A percentile compares a stretch with the other conserved stretches of the same genome.
These are phyloP conservation scores for Uloborus diversus DNA, from an alignment of 1,140 invertebrate species.

Conservation along the genomic window DNA sequence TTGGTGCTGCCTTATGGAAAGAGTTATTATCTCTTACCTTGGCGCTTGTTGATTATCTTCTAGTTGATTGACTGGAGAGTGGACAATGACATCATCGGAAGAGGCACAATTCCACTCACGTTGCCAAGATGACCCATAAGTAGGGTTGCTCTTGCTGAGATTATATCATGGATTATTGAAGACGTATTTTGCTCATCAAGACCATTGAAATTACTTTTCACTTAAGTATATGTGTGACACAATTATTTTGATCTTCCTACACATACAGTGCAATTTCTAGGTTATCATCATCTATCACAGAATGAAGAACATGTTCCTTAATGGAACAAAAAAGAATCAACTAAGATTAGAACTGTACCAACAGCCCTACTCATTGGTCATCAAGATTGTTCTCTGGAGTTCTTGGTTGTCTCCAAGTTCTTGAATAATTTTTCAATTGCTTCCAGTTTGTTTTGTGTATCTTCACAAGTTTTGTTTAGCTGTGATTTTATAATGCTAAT, in stretches of 20 bases:
- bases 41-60: slow-evolving; percentile 48
- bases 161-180: background rate
- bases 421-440: background rate
- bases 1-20: slow-evolving; percentile 46
- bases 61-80: slow-evolving; percentile 44
- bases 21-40: slow-evolving; percentile 29
- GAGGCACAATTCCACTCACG: slow-evolving; percentile 9
- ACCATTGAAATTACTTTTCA: background rate
- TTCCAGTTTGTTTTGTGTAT: too few relatives aligned
- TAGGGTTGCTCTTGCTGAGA: slow-evolving; percentile 6
- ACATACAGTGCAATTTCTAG: background rate
- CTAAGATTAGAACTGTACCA: background rate
- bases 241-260: background rate
- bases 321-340: background rate
- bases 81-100: slow-evolving; percentile 8
- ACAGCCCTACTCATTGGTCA: slow-evolving; percentile 41
- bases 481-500: slow-evolving; percentile 1
- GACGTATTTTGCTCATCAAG: background rate
- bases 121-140: slow-evolving; percentile 24
- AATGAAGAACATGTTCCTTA: slow-evolving; percentile 1
- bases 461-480: slow-evolving; percentile 14
- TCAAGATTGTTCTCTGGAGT: background rate
- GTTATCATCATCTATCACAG: background rate
- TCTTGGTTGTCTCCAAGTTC: background rate
- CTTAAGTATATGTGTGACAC: background rate